Percentiles rank a stretch among this genome's conserved stretches.
These are phyloP conservation scores for Arvicanthis niloticus DNA, from an alignment of 2,113 vertebrate species.

Conservation along the genomic window DNA sequence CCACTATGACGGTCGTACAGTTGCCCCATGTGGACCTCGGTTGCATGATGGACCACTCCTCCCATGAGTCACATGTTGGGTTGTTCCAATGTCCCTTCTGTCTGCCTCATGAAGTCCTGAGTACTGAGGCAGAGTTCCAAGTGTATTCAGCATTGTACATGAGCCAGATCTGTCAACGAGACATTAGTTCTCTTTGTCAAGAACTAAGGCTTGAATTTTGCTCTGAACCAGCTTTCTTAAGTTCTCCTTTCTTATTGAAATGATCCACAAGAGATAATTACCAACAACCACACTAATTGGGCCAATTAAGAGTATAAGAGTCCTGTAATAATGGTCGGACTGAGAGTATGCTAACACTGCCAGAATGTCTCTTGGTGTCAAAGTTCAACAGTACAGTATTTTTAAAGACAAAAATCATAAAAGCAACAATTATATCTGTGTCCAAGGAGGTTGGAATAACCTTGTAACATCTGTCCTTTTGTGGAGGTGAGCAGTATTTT, in stretches of 20 bases:
- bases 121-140: slow-evolving; percentile 10
- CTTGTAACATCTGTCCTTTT: background rate
- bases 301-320: background rate
- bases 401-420: background rate
- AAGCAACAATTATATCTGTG: background rate
- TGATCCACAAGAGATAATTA: background rate
- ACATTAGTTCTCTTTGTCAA: background rate
- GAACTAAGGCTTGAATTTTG: background rate
- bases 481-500: background rate
- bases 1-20: background rate
- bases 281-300: background rate
- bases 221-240: background rate
- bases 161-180: background rate
- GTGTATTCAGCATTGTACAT: background rate
- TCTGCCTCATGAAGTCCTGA: background rate
- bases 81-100: background rate
- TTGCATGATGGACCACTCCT: background rate
- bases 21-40: background rate
- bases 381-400: background rate
- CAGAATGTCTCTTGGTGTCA: background rate
- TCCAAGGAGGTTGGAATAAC: background rate
- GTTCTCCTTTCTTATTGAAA: slow-evolving; percentile 1
- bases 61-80: background rate
- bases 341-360: background rate
- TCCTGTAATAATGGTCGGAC: background rate